phyloP scores from a whole-genome alignment of 37 sponge, comb jelly and placozoan species.

The Hexactinellida sp. region DNA sequence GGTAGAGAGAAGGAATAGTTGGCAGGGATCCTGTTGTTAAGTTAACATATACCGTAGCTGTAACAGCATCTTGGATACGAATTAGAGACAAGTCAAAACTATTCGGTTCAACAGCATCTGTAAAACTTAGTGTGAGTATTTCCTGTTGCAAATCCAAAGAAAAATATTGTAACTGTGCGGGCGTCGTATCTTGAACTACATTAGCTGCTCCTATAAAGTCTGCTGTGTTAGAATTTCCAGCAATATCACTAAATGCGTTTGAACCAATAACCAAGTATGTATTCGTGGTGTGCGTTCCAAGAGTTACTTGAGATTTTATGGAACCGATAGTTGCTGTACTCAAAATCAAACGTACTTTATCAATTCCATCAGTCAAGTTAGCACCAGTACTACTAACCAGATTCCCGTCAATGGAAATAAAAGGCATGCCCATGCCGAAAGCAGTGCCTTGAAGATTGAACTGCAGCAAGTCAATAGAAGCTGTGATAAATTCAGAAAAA shows the following conservation, averaged over 20 bases:
- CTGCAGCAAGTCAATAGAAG: not conserved
- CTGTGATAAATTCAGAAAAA: not conserved
- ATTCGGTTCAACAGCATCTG: not conserved
- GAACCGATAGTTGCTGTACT: not conserved
- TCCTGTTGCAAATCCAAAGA: not conserved
- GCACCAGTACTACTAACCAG: not conserved
- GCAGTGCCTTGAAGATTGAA: not conserved
- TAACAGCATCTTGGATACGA: not conserved
- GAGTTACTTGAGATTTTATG: not conserved
- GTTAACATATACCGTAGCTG: not conserved
- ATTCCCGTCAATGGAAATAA: not conserved
- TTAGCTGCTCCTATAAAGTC: slow-evolving; percentile 5
- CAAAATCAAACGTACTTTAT: not conserved
- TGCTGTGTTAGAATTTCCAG: slow-evolving; percentile 22
- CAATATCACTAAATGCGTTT: slow-evolving; percentile 38
- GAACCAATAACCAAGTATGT: slow-evolving; percentile 38
- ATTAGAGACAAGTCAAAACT: not conserved
- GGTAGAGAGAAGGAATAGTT: not conserved
- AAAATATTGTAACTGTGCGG: not conserved
- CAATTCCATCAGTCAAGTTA: not conserved
- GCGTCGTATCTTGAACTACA: slow-evolving; percentile 17
- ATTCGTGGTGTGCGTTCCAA: slow-evolving; percentile 22
- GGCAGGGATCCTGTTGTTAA: not conserved
- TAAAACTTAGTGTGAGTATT: not conserved
- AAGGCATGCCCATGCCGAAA: not conserved